Evolutionary conservation across 1,140 invertebrate genomes (phyloP).

Genomic region (Leptonema lineaticorne): DNA sequence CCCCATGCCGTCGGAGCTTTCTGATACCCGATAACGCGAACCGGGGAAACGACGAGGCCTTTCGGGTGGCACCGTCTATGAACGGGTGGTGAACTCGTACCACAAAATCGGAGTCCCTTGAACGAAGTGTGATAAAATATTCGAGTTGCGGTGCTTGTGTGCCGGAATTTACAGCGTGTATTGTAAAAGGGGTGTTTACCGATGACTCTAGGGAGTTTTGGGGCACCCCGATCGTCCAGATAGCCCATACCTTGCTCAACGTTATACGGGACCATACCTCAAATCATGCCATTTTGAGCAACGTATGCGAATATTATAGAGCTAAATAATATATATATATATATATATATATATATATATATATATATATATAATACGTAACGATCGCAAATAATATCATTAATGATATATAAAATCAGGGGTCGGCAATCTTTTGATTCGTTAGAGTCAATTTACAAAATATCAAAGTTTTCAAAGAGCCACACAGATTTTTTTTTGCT

Average conservation of each 20-base stretch:
- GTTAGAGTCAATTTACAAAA: no score
- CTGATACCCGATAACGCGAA: conserved; percentile 38
- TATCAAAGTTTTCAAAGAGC: no score
- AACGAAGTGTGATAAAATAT: conserved; percentile 43
- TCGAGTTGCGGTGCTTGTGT: conserved; percentile 31
- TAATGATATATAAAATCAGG: no score
- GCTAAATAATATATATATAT: background rate
- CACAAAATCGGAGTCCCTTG: conserved; percentile 27
- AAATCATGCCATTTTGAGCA: background rate
- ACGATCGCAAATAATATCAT: no score
- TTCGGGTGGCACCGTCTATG: no score
- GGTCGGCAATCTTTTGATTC: no score
- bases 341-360: background rate
- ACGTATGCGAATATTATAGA: background rate
- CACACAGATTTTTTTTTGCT: no score
- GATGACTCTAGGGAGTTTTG: background rate
- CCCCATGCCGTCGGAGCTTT: conserved; percentile 32
- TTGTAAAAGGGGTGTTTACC: conserved; percentile 28
- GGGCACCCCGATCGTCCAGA: background rate
- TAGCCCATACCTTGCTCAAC: conserved; percentile 3
- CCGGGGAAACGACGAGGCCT: no score
- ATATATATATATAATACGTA: no score
- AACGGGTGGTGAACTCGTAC: no score
- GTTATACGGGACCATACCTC: no score
- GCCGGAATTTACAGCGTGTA: conserved; percentile 38